Base-by-base conservation (phyloP, 2,113 vertebrate genomes). In the Odontophorus gujanensis region DNA sequence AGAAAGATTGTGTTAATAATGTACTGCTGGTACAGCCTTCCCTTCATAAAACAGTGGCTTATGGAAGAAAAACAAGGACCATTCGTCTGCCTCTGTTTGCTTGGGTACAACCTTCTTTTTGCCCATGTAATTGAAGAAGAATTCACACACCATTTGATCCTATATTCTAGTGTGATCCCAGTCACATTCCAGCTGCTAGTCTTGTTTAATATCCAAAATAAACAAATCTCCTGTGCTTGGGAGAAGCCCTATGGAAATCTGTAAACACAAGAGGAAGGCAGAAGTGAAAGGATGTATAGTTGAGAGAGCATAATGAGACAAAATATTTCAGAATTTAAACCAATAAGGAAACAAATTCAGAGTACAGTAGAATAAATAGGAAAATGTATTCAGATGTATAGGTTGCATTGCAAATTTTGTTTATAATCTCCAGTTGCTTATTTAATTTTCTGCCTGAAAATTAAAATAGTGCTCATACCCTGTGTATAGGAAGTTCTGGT, bases 1-100 rank as follows among this genome's bases (percentile, higher is more conserved):
- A 81, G 26, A 67, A 62, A 45, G 10, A 12, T 42, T 72, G 7
- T 34, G 38, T 65, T 47, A 79, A n/a, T n/a, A 65, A 55, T 13
- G 19, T 42, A 25, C 61, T 68, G 14, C 21, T 11, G 16, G 25
- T 55, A 25, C 38, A 65, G 77, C 5, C 20, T 92, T 88, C 26
- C 32, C 21, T 84, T 68, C 45, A 36, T 21, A 66, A 36, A 87
- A 53, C 34, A 10, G 4, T 48, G 67, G 13, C 6, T 51, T 28
- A n/a, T 36, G 65, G 38, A 61, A 79, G 22, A 32, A 75, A 28
- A 61, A 51, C 0, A 0, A 62, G 40, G 38, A 71, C 7, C 40
- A 50, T 9, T 26, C 8, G 0, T 93, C 68, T 71, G 17, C 13
- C 17, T 76, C 28, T n/a, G 5, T 19, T 81, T 84, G 14, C 74